Evolutionary conservation across 1,140 invertebrate species (phyloP), one percentile per base, ranked within the genome.

Genomic region (Drosophila tani): DNA sequence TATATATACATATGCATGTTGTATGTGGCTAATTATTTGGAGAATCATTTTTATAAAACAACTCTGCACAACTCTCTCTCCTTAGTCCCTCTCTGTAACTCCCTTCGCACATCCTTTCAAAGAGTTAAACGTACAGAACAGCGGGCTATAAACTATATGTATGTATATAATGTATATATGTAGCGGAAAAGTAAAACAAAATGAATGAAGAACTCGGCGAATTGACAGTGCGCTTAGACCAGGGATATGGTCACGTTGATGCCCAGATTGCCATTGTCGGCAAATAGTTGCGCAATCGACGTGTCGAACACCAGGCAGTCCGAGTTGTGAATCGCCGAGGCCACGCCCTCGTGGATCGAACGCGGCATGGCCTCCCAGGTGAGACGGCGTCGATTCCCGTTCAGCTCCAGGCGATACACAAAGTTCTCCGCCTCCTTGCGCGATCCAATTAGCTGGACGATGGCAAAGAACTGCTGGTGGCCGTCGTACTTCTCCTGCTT

Each of bases 301-400:
- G 98, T 99, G 93, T 99, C 99, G 94, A 99, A 99, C 46, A 99
- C 98, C 53, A 99, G 95, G 93, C 99, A 99, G 94, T 99, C 99
- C 53, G 98, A 99, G 91, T 98, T 99, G 92, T 98, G 95, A 80
- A 99, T 99, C n/a, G 99, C 98, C 19, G 97, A 97, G 40, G 98
- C 97, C 7, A 99, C 98, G 51, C 99, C 99, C 94, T 99, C 99
- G 90, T 99, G 98, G 88, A 99, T 99, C 55, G 98, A 99, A 41
- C 98, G 94, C 2, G 99, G 99, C 94, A 99, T 99, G 2, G 99
- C 99, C 94, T 99, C 99, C 99, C 99, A 99, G 11, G 98, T 99
- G 29, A 99, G 94, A 58, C 99, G 95, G 46, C 99, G 94, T 62
- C 98, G 94, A 84, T 98, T 97, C 5, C 98, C 98, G 94, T 99